A percentile compares a stretch with the other conserved stretches of the same genome.
Evolutionary conservation across 2,888 invertebrate species (phyloP).

Genomic region (Eretmocerus hayati): DNA sequence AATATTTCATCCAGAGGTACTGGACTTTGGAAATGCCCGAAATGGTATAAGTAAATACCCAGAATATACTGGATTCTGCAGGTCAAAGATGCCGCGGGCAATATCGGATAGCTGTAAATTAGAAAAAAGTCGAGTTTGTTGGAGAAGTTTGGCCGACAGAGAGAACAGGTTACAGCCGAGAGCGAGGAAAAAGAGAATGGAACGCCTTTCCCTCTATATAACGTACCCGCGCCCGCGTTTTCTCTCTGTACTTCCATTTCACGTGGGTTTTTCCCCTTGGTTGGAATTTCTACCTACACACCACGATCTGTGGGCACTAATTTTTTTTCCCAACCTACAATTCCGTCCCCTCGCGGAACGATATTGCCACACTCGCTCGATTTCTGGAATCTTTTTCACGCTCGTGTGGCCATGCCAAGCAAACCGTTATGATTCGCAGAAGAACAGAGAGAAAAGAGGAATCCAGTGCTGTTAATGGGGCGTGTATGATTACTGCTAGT

Average conservation of each 20-base stretch:
- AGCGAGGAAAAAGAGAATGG: too few species aligned
- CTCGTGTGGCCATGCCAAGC: background rate
- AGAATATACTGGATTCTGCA: too few species aligned
- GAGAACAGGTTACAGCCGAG: background rate
- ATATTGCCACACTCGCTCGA: constrained; percentile 1
- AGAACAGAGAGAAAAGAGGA: background rate
- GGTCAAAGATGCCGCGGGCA: constrained; percentile 13
- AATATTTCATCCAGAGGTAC: too few species aligned
- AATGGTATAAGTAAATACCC: too few species aligned
- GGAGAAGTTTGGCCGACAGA: constrained; percentile 21
- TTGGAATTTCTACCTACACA: too few species aligned
- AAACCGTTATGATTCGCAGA: background rate
- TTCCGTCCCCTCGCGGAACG: background rate
- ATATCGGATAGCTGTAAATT: constrained; percentile 36
- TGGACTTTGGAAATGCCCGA: too few species aligned
- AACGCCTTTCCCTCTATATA: too few species aligned
- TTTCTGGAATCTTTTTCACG: constrained; percentile 1
- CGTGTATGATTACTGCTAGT: too few species aligned
- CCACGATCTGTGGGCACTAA: too few species aligned
- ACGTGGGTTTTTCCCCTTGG: too few species aligned
- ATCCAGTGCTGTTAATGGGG: background rate
- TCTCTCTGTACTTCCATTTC: too few species aligned
- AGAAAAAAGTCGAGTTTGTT: constrained; percentile 33
- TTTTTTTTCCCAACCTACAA: background rate
- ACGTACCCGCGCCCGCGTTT: too few species aligned